phyloP scores from a whole-genome alignment of 2,113 vertebrate genomes.

The Rhineura floridana region DNA sequence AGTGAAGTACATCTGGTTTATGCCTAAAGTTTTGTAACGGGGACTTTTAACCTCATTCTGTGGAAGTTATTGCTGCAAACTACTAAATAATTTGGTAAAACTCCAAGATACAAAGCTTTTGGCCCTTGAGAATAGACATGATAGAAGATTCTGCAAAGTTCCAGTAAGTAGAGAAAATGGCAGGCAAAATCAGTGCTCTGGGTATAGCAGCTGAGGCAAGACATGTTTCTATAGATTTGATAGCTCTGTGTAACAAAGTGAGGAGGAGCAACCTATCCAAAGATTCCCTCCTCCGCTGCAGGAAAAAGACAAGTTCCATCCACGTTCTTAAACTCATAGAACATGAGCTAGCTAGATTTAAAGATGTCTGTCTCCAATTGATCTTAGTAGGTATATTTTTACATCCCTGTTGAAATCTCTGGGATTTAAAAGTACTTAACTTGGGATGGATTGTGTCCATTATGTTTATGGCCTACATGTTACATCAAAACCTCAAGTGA shows the following conservation, averaged over 20 bases:
- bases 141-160: no score
- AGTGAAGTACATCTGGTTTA: no score
- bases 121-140: no score
- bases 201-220: no score
- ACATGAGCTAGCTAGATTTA: not conserved
- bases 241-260: no score
- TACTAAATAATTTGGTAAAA: not conserved
- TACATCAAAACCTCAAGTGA: not conserved
- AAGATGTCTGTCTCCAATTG: not conserved
- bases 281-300: no score
- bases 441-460: not conserved
- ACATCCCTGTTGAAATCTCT: not conserved
- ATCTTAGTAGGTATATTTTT: not conserved
- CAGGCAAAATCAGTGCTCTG: no score
- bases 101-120: not conserved
- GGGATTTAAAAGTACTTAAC: not conserved
- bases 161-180: no score
- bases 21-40: no score
- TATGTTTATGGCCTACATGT: not conserved
- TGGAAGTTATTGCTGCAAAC: not conserved
- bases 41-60: not conserved
- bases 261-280: no score
- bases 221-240: no score
- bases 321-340: not conserved
- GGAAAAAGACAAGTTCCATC: not conserved